Conservation (phyloP, 2,888 invertebrate genomes). For the Suillia variegata region DNA sequence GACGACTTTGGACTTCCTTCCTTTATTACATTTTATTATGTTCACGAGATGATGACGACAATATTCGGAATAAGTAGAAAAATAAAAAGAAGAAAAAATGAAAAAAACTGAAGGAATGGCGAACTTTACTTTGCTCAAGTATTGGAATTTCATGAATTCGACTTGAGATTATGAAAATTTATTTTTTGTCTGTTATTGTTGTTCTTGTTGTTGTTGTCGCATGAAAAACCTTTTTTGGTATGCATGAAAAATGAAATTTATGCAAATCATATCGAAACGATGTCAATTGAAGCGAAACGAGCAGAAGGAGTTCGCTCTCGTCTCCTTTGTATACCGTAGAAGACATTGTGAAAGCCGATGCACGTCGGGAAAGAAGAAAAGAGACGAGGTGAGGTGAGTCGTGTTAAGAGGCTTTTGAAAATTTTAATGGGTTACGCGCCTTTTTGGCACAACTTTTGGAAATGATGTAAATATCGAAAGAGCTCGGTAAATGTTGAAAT, state of each 20-base stretch:
- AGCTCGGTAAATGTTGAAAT: no score
- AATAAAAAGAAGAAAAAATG: background rate
- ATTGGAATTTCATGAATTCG: conserved; percentile 13
- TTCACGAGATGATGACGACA: conserved; percentile 18
- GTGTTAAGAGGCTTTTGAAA: no score
- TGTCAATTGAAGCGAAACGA: conserved; percentile 1
- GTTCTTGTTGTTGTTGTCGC: background rate
- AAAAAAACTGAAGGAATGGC: no score
- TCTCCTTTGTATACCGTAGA: no score
- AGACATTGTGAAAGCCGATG: no score
- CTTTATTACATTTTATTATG: conserved; percentile 52
- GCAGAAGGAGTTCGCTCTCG: background rate
- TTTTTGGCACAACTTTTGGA: no score
- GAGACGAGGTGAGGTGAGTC: no score
- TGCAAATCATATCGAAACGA: conserved; percentile 35
- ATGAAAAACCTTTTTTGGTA: background rate
- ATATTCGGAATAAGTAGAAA: background rate
- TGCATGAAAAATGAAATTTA: conserved; percentile 39
- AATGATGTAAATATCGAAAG: no score
- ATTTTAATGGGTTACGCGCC: no score
- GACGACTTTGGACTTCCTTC: conserved; percentile 42
- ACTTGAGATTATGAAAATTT: conserved; percentile 19
- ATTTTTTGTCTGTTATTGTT: conserved; percentile 9
- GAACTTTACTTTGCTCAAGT: no score
- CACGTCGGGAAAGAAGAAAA: no score